A percentile compares a stretch with the other conserved stretches of the same genome.
These are phyloP conservation scores for Entelurus aequoreus DNA, from an alignment of 2,113 vertebrate genomes.

Conservation along the genomic window DNA sequence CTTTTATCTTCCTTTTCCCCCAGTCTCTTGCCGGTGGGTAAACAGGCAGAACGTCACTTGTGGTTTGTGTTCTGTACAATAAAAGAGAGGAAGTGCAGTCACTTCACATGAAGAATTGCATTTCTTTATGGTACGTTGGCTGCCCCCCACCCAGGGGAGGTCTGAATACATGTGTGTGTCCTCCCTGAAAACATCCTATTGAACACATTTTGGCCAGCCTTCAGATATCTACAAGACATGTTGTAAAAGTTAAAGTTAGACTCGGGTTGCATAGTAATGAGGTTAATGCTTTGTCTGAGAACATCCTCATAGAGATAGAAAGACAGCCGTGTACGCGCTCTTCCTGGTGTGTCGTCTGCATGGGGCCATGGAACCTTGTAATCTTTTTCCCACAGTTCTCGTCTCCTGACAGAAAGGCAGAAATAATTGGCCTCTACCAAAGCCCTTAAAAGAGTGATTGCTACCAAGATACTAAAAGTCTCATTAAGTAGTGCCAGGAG, in stretches of 20 bases:
- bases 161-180: constrained; percentile 14
- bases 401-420: constrained; percentile 32
- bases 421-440: constrained; percentile 49
- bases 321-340: background rate
- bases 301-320: background rate
- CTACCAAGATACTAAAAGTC: constrained; percentile 24
- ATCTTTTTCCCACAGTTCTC: constrained; percentile 57
- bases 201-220: background rate
- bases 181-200: background rate
- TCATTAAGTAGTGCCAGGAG: constrained; percentile 23
- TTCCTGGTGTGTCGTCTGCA: constrained; percentile 28
- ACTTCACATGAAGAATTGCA: constrained; percentile 49
- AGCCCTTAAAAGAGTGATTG: constrained; percentile 31
- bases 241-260: background rate
- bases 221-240: background rate
- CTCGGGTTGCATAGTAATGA: background rate
- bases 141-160: constrained; percentile 29
- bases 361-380: constrained; percentile 59
- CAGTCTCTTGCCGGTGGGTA: constrained; percentile 24
- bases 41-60: constrained; percentile 44
- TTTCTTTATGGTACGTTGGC: constrained; percentile 47
- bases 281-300: background rate
- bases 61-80: constrained; percentile 42
- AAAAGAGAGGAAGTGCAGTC: constrained; percentile 46
- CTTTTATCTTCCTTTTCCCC: constrained; percentile 14